Conservation (phyloP, 2,113 vertebrate genomes). For the Cardinalis cardinalis region DNA sequence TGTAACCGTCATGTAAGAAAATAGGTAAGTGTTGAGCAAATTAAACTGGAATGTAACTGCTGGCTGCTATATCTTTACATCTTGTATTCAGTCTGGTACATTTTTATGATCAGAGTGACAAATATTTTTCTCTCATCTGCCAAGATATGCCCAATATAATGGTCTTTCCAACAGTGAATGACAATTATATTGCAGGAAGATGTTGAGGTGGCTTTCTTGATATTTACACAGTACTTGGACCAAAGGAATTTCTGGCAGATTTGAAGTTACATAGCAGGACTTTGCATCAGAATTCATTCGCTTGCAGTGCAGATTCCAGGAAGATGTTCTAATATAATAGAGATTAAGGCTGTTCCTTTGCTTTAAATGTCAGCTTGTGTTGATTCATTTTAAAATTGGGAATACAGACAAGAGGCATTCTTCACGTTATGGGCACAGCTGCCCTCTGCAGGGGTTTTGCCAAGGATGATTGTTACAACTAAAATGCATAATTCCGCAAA, state of each 20-base stretch:
- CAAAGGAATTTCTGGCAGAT: conserved; percentile 7
- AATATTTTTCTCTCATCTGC: neutral
- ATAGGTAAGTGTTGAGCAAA: neutral
- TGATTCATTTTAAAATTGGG: neutral
- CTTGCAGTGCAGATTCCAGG: neutral
- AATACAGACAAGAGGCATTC: neutral
- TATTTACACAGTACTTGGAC: neutral
- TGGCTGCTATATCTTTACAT: neutral
- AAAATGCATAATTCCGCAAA: neutral
- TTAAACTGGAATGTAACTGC: neutral
- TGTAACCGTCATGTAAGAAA: neutral
- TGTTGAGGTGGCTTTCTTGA: neutral
- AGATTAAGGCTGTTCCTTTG: neutral
- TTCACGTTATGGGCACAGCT: neutral
- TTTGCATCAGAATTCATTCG: conserved; percentile 10
- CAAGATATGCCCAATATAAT: neutral
- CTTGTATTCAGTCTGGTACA: neutral
- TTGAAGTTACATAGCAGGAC: neutral
- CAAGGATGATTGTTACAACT: neutral
- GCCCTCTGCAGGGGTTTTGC: neutral
- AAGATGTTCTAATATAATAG: neutral
- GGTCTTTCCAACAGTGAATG: neutral
- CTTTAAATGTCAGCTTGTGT: neutral
- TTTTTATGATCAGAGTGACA: conserved; percentile 9
- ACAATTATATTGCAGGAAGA: neutral